phyloP scores from a whole-genome alignment of 2,888 invertebrate species.

The Dynastes grantii region DNA sequence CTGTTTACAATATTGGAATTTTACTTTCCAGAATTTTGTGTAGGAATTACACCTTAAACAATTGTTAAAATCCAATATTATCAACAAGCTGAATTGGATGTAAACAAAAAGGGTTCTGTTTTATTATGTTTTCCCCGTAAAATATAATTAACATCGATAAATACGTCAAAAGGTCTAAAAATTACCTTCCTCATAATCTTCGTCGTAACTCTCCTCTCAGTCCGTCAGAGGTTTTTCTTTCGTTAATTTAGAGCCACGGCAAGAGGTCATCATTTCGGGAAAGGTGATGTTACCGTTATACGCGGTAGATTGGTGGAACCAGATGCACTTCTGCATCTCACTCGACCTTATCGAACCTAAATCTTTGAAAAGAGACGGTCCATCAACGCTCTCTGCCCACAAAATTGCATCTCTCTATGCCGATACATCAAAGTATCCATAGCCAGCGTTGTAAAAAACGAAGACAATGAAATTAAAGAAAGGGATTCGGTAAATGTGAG shows the following conservation, averaged over 20 bases:
- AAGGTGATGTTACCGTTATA: constrained; percentile 45
- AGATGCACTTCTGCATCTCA: constrained; percentile 31
- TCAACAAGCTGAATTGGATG: no score
- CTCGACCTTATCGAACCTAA: constrained; percentile 15
- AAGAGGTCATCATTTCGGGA: constrained; percentile 41
- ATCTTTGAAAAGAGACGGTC: constrained; percentile 27
- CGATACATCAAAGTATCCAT: constrained; percentile 28
- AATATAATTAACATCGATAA: neutral
- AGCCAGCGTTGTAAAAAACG: neutral
- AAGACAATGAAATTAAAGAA: neutral
- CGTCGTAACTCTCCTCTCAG: constrained; percentile 18
- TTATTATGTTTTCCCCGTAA: no score
- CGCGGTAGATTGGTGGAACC: constrained; percentile 4
- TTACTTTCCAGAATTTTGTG: no score
- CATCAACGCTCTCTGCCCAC: constrained; percentile 5
- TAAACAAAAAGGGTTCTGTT: no score
- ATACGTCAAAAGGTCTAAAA: neutral
- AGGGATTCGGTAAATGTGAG: constrained; percentile 7
- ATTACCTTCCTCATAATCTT: neutral
- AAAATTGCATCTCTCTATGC: constrained; percentile 18
- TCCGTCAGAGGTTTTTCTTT: constrained; percentile 17
- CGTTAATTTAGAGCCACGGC: constrained; percentile 18
- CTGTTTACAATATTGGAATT: no score
- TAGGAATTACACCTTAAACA: no score
- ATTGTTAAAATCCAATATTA: no score